These are phyloP conservation scores for Cherax quadricarinatus DNA, from an alignment of 1,140 invertebrate genomes.

Conservation along the genomic window DNA sequence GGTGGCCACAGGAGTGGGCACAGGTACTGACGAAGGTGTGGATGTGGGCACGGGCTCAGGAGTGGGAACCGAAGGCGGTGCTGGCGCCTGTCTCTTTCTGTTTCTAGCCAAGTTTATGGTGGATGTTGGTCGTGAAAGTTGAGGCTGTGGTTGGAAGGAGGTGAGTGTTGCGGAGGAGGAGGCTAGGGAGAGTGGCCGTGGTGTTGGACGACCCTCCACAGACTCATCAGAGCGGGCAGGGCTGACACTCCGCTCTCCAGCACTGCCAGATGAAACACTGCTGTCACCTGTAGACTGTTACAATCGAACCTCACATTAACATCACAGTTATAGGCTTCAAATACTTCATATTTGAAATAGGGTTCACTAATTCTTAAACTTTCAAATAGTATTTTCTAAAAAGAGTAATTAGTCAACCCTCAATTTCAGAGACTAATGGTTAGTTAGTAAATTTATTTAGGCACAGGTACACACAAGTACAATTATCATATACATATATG, in stretches of 20 bases:
- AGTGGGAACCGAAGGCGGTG: conserved; percentile 10
- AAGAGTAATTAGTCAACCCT: too few species aligned
- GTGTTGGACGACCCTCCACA: not conserved
- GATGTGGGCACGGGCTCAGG: too few species aligned
- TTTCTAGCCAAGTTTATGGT: conserved; percentile 69
- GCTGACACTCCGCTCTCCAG: conserved; percentile 74
- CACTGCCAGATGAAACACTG: conserved; percentile 74
- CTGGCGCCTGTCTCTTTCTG: conserved; percentile 74
- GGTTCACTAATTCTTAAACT: too few species aligned
- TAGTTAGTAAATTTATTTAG: too few species aligned
- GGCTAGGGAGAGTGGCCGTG: not conserved
- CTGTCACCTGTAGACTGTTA: conserved; percentile 75
- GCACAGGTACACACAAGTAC: too few species aligned
- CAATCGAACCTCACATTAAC: not conserved
- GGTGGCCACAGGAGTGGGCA: not conserved
- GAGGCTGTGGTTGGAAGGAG: not conserved
- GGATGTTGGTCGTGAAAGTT: not conserved
- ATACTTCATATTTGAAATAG: too few species aligned
- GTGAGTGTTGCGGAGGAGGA: not conserved
- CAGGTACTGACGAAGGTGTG: conserved; percentile 9
- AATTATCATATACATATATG: too few species aligned
- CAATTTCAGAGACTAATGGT: too few species aligned
- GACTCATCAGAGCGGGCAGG: conserved; percentile 73
- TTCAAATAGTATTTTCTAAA: too few species aligned
- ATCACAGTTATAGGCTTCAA: not conserved